These are phyloP conservation scores for Lycopodina hypogea DNA, from an alignment of 37 sponge, comb jelly and placozoan species.

Conservation along the genomic window DNA sequence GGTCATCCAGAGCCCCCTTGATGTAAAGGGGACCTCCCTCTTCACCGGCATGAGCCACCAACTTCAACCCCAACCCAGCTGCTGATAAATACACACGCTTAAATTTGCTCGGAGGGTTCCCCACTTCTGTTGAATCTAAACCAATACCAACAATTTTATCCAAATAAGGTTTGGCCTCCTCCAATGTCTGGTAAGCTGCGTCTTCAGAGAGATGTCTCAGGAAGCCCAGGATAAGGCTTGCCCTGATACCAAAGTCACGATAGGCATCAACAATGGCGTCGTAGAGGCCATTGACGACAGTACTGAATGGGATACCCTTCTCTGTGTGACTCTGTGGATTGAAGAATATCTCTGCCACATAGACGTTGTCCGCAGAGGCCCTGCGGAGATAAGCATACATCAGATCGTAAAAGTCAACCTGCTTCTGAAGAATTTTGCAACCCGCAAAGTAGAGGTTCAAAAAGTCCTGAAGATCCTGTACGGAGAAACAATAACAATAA, in stretches of 20 bases:
- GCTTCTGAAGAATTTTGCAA: constrained; percentile 53
- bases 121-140: constrained; percentile 63
- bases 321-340: constrained; percentile 76
- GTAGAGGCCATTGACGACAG: constrained; percentile 59
- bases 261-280: constrained; percentile 61
- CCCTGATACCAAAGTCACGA: constrained; percentile 52
- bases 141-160: constrained; percentile 68
- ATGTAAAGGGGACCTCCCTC: constrained; percentile 59
- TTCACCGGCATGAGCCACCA: constrained; percentile 74
- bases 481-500: neutral
- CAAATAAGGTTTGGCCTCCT: constrained; percentile 44
- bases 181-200: constrained; percentile 37
- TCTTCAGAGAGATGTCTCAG: constrained; percentile 62
- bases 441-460: constrained; percentile 67
- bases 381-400: constrained; percentile 68
- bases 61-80: constrained; percentile 42
- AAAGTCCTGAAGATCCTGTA: constrained; percentile 64
- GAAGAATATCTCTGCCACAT: constrained; percentile 75
- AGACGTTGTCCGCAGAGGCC: constrained; percentile 64
- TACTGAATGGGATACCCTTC: constrained; percentile 54
- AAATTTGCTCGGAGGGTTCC: constrained; percentile 71
- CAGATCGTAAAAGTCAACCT: constrained; percentile 76
- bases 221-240: constrained; percentile 72
- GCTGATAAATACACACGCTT: constrained; percentile 50
- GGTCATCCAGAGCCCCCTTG: constrained; percentile 35